phyloP scores from a whole-genome alignment of 2,888 invertebrate species.

The Drosophila leonis region DNA sequence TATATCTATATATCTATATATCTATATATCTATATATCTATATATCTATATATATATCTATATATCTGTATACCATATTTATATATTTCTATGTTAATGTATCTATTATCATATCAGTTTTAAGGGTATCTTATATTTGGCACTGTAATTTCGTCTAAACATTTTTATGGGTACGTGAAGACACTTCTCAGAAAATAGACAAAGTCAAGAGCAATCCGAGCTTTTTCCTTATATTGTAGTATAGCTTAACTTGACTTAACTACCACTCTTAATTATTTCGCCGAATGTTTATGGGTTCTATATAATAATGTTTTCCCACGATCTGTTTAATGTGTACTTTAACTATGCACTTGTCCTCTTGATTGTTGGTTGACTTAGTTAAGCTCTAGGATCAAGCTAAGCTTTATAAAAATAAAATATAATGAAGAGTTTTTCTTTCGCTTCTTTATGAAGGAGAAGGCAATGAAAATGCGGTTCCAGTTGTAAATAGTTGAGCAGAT shows the following conservation, averaged over 20 bases:
- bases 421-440: constrained; percentile 15
- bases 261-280: background rate
- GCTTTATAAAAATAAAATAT: constrained; percentile 22
- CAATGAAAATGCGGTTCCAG: constrained; percentile 4
- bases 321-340: constrained; percentile 4
- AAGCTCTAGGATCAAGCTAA: constrained; percentile 22
- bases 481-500: constrained; percentile 4
- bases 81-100: background rate
- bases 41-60: background rate
- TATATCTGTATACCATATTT: background rate
- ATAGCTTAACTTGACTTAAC: background rate
- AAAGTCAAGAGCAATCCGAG: background rate
- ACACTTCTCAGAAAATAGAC: background rate
- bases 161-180: background rate
- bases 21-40: too few species aligned
- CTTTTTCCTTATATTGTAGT: background rate
- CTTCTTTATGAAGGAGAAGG: constrained; percentile 8
- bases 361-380: constrained; percentile 1
- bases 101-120: background rate
- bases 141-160: background rate
- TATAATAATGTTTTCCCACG: constrained; percentile 23
- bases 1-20: too few species aligned
- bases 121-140: background rate
- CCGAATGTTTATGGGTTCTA: background rate
- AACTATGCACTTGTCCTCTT: background rate